Evolutionary conservation across 2,888 invertebrate genomes (phyloP).

Genomic region (Metopia argyrocephala): DNA sequence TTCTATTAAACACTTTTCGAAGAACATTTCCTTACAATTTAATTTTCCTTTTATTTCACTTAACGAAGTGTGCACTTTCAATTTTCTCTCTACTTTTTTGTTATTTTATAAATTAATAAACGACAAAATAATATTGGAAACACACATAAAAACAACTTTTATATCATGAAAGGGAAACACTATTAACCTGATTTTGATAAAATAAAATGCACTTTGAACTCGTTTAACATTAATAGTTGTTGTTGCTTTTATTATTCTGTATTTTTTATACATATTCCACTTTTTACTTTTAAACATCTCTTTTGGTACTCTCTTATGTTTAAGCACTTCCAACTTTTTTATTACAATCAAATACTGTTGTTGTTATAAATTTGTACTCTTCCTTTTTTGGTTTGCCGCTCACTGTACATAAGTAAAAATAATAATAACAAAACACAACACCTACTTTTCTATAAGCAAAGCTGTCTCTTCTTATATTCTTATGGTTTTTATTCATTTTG

Average conservation of each 20-base stretch:
- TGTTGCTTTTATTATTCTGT: neutral
- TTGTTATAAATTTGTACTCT: neutral
- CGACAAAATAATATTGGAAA: neutral
- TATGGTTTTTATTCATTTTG: neutral
- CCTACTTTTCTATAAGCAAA: neutral
- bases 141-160: neutral
- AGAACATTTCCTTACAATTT: neutral
- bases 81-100: neutral
- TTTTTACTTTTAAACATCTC: neutral
- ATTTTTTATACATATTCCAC: neutral
- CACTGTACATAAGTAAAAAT: slow-evolving; percentile 22
- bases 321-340: slow-evolving; percentile 60
- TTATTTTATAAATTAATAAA: slow-evolving; percentile 4
- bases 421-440: neutral
- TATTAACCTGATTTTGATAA: slow-evolving; percentile 75
- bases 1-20: no score
- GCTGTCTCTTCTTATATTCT: neutral
- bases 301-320: slow-evolving; percentile 1
- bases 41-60: slow-evolving; percentile 8
- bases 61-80: neutral
- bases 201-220: slow-evolving; percentile 61
- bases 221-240: slow-evolving; percentile 24
- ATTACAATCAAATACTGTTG: slow-evolving; percentile 18
- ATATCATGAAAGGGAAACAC: slow-evolving; percentile 33
- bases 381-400: slow-evolving; percentile 34